Evolutionary conservation across 2,888 invertebrate genomes (phyloP).

Genomic region (Erpobdella octoculata): DNA sequence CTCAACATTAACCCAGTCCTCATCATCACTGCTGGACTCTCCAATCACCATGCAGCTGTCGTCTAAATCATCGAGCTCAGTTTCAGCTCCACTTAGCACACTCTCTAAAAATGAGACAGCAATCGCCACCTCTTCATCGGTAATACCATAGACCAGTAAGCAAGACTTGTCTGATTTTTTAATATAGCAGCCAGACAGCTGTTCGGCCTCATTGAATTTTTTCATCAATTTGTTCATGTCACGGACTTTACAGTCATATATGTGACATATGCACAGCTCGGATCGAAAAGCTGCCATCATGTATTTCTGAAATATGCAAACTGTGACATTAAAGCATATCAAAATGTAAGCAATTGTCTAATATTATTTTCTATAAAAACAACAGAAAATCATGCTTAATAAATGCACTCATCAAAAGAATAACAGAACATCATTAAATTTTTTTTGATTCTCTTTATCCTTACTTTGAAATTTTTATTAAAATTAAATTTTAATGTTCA

Average conservation of each 20-base stretch:
- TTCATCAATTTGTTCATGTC: not conserved
- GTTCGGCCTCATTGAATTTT: not conserved
- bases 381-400: too few species aligned
- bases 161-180: not conserved
- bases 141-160: not conserved
- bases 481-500: too few species aligned
- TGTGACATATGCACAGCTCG: not conserved
- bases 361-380: too few species aligned
- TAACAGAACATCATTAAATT: too few species aligned
- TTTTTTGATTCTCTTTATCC: too few species aligned
- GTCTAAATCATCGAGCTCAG: not conserved
- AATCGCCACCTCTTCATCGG: not conserved
- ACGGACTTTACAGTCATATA: not conserved
- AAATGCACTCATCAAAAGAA: too few species aligned
- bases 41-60: not conserved
- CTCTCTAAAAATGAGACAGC: not conserved
- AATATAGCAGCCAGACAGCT: not conserved
- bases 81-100: not conserved
- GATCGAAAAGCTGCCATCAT: not conserved
- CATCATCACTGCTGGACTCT: not conserved
- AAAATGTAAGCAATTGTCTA: too few species aligned
- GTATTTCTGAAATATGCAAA: not conserved
- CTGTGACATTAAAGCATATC: too few species aligned
- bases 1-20: not conserved
- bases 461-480: too few species aligned